Evolutionary conservation across 2,797 vertebrate species (phyloP).

Genomic region (Enoplosus armatus): DNA sequence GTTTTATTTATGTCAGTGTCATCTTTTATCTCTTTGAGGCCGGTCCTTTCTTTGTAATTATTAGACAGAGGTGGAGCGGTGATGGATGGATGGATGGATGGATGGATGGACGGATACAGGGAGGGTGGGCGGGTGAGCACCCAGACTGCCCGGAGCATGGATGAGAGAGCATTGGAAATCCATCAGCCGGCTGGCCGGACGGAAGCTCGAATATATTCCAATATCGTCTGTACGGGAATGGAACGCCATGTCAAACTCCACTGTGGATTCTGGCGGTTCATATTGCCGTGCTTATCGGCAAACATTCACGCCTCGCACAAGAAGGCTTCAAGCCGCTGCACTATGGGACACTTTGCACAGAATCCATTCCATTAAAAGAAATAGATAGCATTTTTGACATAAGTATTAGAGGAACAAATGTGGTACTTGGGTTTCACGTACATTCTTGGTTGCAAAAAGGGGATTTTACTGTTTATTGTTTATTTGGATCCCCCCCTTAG

Average conservation of each 20-base stretch:
- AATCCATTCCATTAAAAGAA: background rate
- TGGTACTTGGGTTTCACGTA: background rate
- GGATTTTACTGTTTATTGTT: slow-evolving; percentile 9
- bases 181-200: slow-evolving; percentile 22
- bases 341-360: background rate
- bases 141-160: background rate
- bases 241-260: background rate
- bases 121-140: background rate
- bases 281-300: background rate
- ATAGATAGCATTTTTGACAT: too few relatives aligned
- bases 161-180: slow-evolving; percentile 49
- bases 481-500: background rate
- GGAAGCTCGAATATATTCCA: slow-evolving; percentile 7
- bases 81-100: slow-evolving; percentile 45
- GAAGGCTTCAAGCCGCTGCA: background rate
- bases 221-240: background rate
- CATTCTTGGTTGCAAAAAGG: background rate
- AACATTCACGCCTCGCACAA: background rate
- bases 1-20: slow-evolving; percentile 48
- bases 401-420: background rate
- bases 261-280: background rate
- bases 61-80: slow-evolving; percentile 52
- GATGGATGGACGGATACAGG: slow-evolving; percentile 19
- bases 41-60: slow-evolving; percentile 47
- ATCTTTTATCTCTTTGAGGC: slow-evolving; percentile 57